Base-by-base conservation (phyloP, 2,797 vertebrate genomes). In the Chloroceryle inda region DNA sequence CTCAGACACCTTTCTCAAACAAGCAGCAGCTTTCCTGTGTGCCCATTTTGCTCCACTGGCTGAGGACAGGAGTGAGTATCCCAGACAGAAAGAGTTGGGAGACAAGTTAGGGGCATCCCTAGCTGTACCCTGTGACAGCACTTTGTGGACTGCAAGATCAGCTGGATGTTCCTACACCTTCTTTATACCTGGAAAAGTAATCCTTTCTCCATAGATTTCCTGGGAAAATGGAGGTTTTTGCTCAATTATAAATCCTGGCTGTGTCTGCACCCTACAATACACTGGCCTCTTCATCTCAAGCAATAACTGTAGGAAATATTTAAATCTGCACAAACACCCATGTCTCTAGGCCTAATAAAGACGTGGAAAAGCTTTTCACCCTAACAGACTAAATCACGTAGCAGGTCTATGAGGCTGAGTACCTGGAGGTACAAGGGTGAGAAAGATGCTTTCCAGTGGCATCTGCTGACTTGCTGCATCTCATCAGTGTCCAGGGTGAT, bases 21-120 rank as follows among this genome's bases (percentile, higher is more conserved):
- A 3, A 61, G 11, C 1, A 1, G 15, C 74, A 66, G 21, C 22
- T 50, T 71, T 66, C 61, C 40, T 3, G 0, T 18, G 29, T 55
- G 40, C 9, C 45, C 1, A 0, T 61, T 75, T 55, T 6, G 2
- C 15, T 69, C 23, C 1, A 1, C 22, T 47, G 44, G 31, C 55
- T 74, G 1, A 61, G 37, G 49, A 62, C 1, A 3, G 31, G 9
- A 49, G 9, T 4, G 5, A 45, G 35, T 24, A 8, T 35, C 40
- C 18, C 40, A 44, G 27, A n/a, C 8, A 40, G 22, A 66, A 44
- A 16, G 12, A 66, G 35, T 45, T n/a, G 6, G 13, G n/a, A 11
- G 8, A 61, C 24, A 61, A 71, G 24, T 31, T 21, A 33, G 24
- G 27, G 15, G 33, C 61, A 29, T 33, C 24, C 47, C 19, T 22